Percentiles rank a stretch among this genome's conserved stretches.
These are phyloP conservation scores for Urocolius indicus DNA, from an alignment of 2,113 vertebrate species.

Conservation along the genomic window DNA sequence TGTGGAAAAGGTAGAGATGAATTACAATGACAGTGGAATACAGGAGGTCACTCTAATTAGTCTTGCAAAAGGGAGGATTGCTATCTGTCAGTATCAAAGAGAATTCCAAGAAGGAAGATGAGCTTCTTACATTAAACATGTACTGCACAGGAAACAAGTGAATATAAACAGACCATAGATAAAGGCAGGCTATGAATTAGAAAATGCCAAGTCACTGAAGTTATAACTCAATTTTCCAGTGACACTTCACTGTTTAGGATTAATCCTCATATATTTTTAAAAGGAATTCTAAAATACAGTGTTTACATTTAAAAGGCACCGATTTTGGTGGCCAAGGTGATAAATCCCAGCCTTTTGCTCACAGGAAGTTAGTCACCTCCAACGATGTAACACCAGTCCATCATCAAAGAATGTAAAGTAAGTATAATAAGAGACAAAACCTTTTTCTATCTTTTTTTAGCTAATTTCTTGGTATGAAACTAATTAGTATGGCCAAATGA, in stretches of 20 bases:
- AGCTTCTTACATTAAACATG: neutral
- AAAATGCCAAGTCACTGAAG: neutral
- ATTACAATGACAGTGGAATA: neutral
- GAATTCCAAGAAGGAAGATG: neutral
- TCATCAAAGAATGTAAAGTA: neutral
- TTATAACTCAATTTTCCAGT: neutral
- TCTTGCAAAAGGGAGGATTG: neutral
- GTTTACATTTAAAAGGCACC: neutral
- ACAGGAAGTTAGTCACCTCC: neutral
- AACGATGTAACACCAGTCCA: neutral
- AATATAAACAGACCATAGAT: neutral
- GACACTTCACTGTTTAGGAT: neutral
- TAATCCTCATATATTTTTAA: neutral
- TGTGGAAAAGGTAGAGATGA: neutral
- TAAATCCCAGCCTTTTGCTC: neutral
- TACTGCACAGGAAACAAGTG: neutral
- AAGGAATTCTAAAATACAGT: neutral
- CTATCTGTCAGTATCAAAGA: neutral
- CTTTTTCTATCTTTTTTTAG: neutral
- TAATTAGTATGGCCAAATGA: neutral
- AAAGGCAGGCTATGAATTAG: neutral
- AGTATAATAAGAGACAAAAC: neutral
- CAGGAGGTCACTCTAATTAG: neutral
- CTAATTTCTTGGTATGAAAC: neutral
- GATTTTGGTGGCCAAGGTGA: neutral